These are phyloP conservation scores for Lonchura striata DNA, from an alignment of 2,113 vertebrate genomes.

Conservation along the genomic window DNA sequence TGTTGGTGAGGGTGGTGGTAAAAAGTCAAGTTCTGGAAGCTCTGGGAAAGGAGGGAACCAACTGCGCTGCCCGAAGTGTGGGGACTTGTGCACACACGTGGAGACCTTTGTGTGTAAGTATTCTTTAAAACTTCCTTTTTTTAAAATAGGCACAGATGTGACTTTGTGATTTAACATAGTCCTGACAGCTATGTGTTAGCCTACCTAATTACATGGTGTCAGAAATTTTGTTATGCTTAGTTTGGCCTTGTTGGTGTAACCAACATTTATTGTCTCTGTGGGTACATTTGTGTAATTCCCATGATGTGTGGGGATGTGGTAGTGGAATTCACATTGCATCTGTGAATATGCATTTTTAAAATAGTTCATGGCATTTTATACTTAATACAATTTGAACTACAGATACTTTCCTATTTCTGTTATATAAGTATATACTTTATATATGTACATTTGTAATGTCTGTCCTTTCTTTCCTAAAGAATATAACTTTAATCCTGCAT, in stretches of 20 bases:
- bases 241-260: background rate
- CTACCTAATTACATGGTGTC: background rate
- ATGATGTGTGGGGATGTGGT: background rate
- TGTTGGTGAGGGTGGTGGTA: constrained; percentile 78
- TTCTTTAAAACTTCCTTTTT: background rate
- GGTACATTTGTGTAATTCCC: background rate
- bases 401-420: background rate
- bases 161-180: background rate
- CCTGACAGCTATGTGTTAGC: background rate
- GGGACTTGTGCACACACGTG: constrained; percentile 93
- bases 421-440: background rate
- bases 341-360: background rate
- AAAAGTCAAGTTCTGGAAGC: constrained; percentile 84
- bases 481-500: background rate
- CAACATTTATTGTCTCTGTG: background rate
- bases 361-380: background rate
- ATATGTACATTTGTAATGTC: background rate
- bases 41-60: constrained; percentile 94
- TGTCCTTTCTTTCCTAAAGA: background rate
- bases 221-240: background rate
- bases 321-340: background rate
- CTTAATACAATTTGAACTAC: background rate
- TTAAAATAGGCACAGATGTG: background rate
- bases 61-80: constrained; percentile 95
- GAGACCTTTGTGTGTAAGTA: constrained; percentile 98